phyloP scores from a whole-genome alignment of 2,113 vertebrate genomes.

The Myotis brandtii region DNA sequence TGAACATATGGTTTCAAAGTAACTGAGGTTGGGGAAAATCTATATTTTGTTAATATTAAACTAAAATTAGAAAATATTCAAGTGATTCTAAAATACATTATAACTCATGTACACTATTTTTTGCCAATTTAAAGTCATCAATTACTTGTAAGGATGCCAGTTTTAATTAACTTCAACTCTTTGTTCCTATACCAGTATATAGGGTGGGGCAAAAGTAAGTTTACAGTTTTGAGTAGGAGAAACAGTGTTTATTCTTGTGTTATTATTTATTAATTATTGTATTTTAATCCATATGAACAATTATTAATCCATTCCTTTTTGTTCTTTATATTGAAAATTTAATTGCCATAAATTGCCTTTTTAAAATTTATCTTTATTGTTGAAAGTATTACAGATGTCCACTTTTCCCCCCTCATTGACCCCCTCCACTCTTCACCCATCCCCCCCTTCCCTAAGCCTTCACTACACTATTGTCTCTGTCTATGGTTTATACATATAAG shows the following conservation, averaged over 20 bases:
- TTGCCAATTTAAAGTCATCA: not conserved
- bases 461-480: too few species aligned
- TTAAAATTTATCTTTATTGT: not conserved
- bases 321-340: slow-evolving; percentile 6
- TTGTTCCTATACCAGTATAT: not conserved
- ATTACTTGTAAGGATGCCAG: not conserved
- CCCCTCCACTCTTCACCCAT: too few species aligned
- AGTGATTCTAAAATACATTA: not conserved
- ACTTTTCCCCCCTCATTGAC: too few species aligned
- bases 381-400: too few species aligned
- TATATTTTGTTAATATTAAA: slow-evolving; percentile 23
- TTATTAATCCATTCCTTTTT: not conserved
- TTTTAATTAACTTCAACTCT: slow-evolving; percentile 22
- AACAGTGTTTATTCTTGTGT: not conserved
- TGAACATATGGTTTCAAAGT: slow-evolving; percentile 19
- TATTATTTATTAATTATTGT: not conserved
- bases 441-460: too few species aligned
- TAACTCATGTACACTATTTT: not conserved
- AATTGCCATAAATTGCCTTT: slow-evolving; percentile 41
- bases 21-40: slow-evolving; percentile 23
- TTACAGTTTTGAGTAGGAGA: not conserved
- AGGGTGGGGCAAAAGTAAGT: not conserved
- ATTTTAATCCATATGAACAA: not conserved
- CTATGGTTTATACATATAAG: too few species aligned
- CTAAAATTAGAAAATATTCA: slow-evolving; percentile 34